phyloP scores from a whole-genome alignment of 2,113 vertebrate genomes.

The Notechis scutatus region DNA sequence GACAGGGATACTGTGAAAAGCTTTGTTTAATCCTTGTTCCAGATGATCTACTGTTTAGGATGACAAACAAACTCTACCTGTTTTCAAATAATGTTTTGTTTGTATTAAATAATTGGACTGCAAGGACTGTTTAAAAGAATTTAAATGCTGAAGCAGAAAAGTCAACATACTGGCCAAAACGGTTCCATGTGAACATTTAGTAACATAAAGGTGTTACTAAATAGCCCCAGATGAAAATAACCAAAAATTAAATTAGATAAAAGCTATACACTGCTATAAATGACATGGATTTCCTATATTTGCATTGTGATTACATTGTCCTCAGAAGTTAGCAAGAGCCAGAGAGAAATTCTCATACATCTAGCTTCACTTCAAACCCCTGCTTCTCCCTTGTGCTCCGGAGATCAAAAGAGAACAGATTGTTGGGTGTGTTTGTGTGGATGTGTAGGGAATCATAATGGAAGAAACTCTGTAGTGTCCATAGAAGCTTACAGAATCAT shows the following conservation, averaged over 20 bases:
- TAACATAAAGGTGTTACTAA: not conserved
- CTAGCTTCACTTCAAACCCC: not conserved
- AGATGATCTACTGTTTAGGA: not conserved
- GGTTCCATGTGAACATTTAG: not conserved
- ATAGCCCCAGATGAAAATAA: not conserved
- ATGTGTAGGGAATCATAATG: not conserved
- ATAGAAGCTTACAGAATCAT: not conserved
- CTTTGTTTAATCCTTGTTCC: not conserved
- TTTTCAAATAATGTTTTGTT: not conserved
- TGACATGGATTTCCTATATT: not conserved
- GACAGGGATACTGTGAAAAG: no score
- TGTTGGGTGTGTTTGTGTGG: not conserved
- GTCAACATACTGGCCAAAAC: not conserved
- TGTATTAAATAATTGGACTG: not conserved
- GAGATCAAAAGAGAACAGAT: not conserved
- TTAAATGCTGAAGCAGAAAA: not conserved
- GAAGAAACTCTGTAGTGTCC: not conserved
- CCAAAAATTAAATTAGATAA: not conserved
- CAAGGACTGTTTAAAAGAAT: not conserved
- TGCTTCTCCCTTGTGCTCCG: not conserved
- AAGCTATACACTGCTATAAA: not conserved
- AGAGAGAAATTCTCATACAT: no score
- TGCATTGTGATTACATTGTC: not conserved
- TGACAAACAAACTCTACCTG: not conserved
- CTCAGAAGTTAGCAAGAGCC: not conserved